These are phyloP conservation scores for Schizaphis graminum DNA, from an alignment of 2,888 invertebrate genomes.

Conservation along the genomic window DNA sequence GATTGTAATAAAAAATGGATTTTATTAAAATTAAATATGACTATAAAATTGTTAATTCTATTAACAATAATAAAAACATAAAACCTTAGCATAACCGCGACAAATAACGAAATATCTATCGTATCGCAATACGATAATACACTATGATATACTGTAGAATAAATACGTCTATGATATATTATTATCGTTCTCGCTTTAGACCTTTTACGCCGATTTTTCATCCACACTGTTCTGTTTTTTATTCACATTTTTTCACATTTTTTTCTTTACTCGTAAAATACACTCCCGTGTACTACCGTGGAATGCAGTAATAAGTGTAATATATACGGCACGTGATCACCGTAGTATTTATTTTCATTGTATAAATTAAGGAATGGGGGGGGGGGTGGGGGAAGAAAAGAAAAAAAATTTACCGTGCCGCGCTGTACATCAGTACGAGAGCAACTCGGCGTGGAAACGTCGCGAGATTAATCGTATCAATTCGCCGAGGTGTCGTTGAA, in stretches of 20 bases:
- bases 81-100: background rate
- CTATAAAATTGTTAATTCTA: too few relatives aligned
- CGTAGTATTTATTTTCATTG: slow-evolving; percentile 8
- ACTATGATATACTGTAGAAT: background rate
- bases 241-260: too few relatives aligned
- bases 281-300: background rate
- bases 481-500: slow-evolving; percentile 6
- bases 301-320: background rate
- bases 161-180: background rate
- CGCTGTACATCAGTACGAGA: background rate
- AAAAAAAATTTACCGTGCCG: background rate
- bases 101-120: background rate
- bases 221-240: too few relatives aligned
- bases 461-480: slow-evolving; percentile 28
- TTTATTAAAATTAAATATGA: background rate
- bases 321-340: background rate
- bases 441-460: background rate
- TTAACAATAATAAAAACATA: too few relatives aligned
- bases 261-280: background rate
- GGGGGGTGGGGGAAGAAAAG: background rate
- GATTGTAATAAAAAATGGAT: background rate
- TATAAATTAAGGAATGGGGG: background rate
- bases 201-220: background rate
- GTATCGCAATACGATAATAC: background rate
- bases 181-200: background rate